Base-by-base conservation (phyloP, 2,888 invertebrate species). In the Polietes domitor region DNA sequence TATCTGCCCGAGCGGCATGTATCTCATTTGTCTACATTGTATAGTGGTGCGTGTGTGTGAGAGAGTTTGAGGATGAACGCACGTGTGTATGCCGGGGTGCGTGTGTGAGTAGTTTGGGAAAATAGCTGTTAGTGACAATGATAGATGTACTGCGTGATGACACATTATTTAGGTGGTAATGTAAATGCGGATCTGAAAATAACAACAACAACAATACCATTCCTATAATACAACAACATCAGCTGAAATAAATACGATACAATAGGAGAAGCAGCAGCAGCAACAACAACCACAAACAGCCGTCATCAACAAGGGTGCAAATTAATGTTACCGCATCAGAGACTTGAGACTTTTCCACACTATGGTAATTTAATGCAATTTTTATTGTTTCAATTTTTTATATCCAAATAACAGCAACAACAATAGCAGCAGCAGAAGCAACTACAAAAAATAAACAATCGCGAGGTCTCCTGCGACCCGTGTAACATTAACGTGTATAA, bases 91-190 rank as follows among this genome's bases (percentile, higher is more conserved):
- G 68, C n/a, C n/a, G 28, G 61, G 0, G 65, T 41, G 65, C 2
- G 65, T 41, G 19, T 41, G 19, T 19, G 63, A 32, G 19, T 72
- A 24, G 70, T 58, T 68, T 83, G 71, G 82, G 61, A 73, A 83
- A 78, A 75, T 77, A 72, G 53, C 65, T 83, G 83, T 73, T 61
- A 58, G 79, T 83, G 83, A 79, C 83, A 83, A 79, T 83, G 83
- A 83, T 83, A 41, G 79, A 83, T 83, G 79, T 77, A 68, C 73
- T 79, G 83, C 76, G 76, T 83, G 79, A 79, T 83, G 83, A 77
- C 79, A 77, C 76, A 79, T 79, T 82, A 76, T 83, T 79, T 77
- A 77, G 83, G 78, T 82, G 79, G 76, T 55, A 78, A 82, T 75
- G 43, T 78, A 72, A 82, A 73, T 83, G 61, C 58, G 72, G 76